Base-by-base conservation (phyloP, 2,797 vertebrate species). In the Phoebastria nigripes region DNA sequence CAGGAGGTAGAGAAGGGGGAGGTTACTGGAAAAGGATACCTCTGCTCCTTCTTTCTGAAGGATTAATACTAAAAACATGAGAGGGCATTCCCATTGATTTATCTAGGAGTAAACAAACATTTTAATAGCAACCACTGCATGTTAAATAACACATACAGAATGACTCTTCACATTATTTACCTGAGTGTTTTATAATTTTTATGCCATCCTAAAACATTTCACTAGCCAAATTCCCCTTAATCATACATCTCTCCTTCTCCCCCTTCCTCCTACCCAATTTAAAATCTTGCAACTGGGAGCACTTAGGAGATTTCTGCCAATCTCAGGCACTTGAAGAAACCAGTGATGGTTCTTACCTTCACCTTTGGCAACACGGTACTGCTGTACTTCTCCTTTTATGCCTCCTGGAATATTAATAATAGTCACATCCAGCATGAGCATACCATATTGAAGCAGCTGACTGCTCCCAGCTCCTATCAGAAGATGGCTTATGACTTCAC, bases 221-320 rank as follows among this genome's bases (percentile, higher is more conserved):
- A 20, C 13, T 49, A 46, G 35, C 17, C 39, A 62, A 66, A 78
- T 59, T 89, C 31, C 24, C 41, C 16, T 25, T 33, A 44, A 51
- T 13, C 13, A 61, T 39, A 15, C 8, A 58, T 22, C 33, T 81
- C 28, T 81, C 28, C 33, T 91, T 13, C 37, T 49, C 5, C 3
- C n/a, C 7, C 5, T 72, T 71, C 42, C 39, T 52, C 55, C 42
- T 41, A n/a, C 7, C 2, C 62, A 31, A 19, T 46, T 72, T 61
- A 42, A 77, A 58, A 39, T 84, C 47, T 54, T 49, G 20, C 19
- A 31, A 0, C 0, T 0, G 39, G 35, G 33, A 42, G 15, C 13
- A 33, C 15, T 66, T 51, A 21, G 25, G 46, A 78, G 37, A 56
- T 35, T 69, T 81, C 72, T 74, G 37, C n/a, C 55, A 42, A 4